phyloP scores from a whole-genome alignment of 2,888 invertebrate species.

The Hyposoter didymator region DNA sequence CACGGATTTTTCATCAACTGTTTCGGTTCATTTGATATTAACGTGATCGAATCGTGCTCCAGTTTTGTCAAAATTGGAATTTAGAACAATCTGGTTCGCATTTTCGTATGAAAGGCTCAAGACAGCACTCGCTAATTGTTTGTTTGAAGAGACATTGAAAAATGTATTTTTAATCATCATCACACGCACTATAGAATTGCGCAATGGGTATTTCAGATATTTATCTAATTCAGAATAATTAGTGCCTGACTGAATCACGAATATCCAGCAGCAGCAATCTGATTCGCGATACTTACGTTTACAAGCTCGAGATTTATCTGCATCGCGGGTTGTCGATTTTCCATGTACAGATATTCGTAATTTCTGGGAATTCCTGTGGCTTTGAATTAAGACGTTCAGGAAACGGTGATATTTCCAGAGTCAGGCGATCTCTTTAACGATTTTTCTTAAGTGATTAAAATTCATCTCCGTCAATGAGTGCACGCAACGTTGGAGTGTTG shows the following conservation, averaged over 20 bases:
- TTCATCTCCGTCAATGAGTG: not conserved
- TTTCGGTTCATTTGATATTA: not conserved
- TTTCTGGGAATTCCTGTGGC: slow-evolving; percentile 32
- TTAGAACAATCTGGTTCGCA: not conserved
- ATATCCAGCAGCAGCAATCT: slow-evolving; percentile 29
- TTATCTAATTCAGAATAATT: slow-evolving; percentile 56
- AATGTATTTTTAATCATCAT: slow-evolving; percentile 37
- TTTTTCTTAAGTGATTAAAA: not conserved
- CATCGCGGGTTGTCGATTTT: slow-evolving; percentile 44
- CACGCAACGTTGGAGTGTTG: not conserved
- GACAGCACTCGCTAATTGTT: not conserved
- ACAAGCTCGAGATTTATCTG: slow-evolving; percentile 42
- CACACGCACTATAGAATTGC: slow-evolving; percentile 34
- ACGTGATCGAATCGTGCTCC: not conserved
- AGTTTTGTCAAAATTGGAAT: not conserved
- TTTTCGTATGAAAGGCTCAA: not conserved
- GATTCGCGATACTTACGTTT: slow-evolving; percentile 33
- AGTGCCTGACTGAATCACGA: slow-evolving; percentile 49
- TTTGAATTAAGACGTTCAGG: slow-evolving; percentile 6
- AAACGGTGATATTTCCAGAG: not conserved
- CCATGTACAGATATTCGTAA: not conserved
- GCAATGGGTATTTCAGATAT: slow-evolving; percentile 58
- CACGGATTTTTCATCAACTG: not conserved
- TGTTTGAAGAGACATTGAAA: slow-evolving; percentile 10
- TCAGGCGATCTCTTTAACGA: not conserved